These are phyloP conservation scores for Sebastolobus altivelis DNA, from an alignment of 2,797 vertebrate species.

Conservation along the genomic window DNA sequence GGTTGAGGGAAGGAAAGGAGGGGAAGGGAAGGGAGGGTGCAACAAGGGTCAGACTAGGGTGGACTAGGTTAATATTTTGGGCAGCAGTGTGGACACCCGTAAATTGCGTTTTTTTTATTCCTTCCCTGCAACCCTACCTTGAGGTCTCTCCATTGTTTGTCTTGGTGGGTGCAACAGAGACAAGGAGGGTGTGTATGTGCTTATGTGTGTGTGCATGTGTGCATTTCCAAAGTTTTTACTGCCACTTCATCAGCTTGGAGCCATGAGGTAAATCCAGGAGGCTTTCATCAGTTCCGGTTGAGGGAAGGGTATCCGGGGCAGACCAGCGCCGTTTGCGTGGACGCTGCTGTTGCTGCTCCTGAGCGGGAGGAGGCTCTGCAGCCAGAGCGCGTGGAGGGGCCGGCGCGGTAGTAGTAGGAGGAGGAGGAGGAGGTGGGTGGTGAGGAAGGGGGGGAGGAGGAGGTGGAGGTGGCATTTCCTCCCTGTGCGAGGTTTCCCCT, in stretches of 20 bases:
- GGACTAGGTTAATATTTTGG: slow-evolving; percentile 49
- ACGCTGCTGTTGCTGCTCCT: slow-evolving; percentile 58
- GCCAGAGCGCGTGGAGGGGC: slow-evolving; percentile 42
- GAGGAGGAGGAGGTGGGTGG: slow-evolving; percentile 59
- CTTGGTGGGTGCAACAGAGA: slow-evolving; percentile 78
- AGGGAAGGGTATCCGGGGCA: slow-evolving; percentile 80
- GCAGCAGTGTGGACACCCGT: slow-evolving; percentile 72
- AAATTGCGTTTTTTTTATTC: slow-evolving; percentile 67
- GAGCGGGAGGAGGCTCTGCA: slow-evolving; percentile 47
- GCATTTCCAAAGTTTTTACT: slow-evolving; percentile 80
- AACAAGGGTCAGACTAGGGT: slow-evolving; percentile 25
- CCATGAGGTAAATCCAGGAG: slow-evolving; percentile 86
- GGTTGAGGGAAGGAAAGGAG: slow-evolving; percentile 21
- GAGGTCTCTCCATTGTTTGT: slow-evolving; percentile 80
- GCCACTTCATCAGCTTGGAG: slow-evolving; percentile 85
- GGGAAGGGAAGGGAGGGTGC: slow-evolving; percentile 20
- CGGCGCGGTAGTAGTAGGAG: slow-evolving; percentile 24
- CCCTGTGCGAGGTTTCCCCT: slow-evolving; percentile 68
- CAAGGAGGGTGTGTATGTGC: slow-evolving; percentile 82
- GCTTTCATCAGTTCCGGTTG: slow-evolving; percentile 70
- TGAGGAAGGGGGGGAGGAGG: slow-evolving; percentile 77
- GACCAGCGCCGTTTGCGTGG: slow-evolving; percentile 87
- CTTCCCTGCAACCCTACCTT: slow-evolving; percentile 85
- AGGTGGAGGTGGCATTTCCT: slow-evolving; percentile 79
- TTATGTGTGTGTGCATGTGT: slow-evolving; percentile 50